Evolutionary conservation across 2,113 vertebrate genomes (phyloP), one percentile per base, ranked within the genome.

Genomic region (Antennarius striatus): DNA sequence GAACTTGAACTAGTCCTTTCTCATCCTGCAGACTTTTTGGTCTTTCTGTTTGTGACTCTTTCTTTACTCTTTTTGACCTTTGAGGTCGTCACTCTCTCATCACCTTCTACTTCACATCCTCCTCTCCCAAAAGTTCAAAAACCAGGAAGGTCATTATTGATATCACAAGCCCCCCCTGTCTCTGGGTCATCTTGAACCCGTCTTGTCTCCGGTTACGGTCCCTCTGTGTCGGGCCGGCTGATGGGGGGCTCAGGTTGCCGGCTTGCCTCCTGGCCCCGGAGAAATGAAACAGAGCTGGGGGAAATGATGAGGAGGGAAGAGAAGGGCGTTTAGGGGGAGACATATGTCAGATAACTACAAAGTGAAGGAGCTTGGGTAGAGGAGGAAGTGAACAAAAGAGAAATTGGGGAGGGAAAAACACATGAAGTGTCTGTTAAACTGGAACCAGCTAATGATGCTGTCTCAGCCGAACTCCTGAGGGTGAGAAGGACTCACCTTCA

Each of bases 51-150:
- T 22, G 22, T 22, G 22, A 40, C 10, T 7, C 39, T 40, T 40
- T 40, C 6, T 10, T 40, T 6, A 2, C 39, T 40, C 39, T 40
- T 40, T 6, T 40, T 40, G 39, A 40, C 11, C 40, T n/a, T 16
- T 48, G n/a, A 5, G 16, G 15, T 57, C 50, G 14, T 10, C 22
- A 57, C 45, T 22, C 16, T 47, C n/a, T 12, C 6, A 14, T 4
- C 6, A 9, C 10, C 13, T 47, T 49, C 22, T 47, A 3, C 47
- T 32, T 13, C 28, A 58, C 40, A 48, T 52, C 63, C 63, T 39
- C 36, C 29, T 40, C 4, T n/a, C 50, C 56, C 56, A 52, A n/a
- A 64, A 46, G 64, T 55, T 51, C 4, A 29, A 13, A 68, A 53
- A 40, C 30, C 52, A 63, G 63, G 48, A 67, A 48, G 43, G 47